These are phyloP conservation scores for Mythimna impura DNA, from an alignment of 2,888 invertebrate species.

Conservation along the genomic window DNA sequence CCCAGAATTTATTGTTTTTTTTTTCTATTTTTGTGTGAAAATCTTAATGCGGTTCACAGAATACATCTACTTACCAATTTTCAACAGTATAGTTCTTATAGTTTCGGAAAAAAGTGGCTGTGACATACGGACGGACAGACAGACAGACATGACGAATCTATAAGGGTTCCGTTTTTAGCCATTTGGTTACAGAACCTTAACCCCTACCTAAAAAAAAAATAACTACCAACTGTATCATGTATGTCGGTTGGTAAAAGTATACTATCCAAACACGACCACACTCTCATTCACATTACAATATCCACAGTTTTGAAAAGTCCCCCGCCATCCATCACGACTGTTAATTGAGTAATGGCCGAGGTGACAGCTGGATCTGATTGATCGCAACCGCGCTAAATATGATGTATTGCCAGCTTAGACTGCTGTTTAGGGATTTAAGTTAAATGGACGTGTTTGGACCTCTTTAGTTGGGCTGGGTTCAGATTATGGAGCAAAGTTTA, in stretches of 20 bases:
- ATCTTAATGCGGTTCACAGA: too few species aligned
- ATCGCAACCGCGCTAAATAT: constrained; percentile 76
- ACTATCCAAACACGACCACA: constrained; percentile 8
- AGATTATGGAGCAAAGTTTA: background rate
- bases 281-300: constrained; percentile 50
- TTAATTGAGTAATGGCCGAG: constrained; percentile 84
- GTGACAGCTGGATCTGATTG: constrained; percentile 75
- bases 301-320: constrained; percentile 57
- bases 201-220: too few species aligned
- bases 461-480: background rate
- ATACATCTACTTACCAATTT: too few species aligned
- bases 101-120: too few species aligned
- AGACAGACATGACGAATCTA: too few species aligned
- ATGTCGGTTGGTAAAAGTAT: background rate
- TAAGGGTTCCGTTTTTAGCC: too few species aligned
- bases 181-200: too few species aligned
- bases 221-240: too few species aligned
- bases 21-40: too few species aligned
- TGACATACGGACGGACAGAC: too few species aligned
- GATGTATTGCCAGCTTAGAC: constrained; percentile 71
- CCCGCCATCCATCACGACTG: constrained; percentile 64
- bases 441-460: constrained; percentile 2
- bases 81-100: too few species aligned
- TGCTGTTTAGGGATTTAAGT: constrained; percentile 55
- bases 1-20: too few species aligned